Conservation (phyloP, 2,888 invertebrate species). For the Cremastinae sp. region DNA sequence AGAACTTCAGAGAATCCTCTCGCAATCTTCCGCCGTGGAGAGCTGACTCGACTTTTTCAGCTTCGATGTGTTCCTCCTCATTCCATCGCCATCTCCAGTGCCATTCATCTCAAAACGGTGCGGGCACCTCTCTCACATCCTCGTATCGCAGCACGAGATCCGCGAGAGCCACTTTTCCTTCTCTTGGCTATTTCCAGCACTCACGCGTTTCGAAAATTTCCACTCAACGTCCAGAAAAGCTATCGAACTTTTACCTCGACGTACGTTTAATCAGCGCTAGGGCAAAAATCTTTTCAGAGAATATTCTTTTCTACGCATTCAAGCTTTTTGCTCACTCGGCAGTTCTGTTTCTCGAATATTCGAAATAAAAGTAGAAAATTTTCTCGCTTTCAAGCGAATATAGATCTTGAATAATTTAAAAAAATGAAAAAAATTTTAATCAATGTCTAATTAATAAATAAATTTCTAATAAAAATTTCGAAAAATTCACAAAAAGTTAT, state of each 20-base stretch:
- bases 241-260: conserved; percentile 10
- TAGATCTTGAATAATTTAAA: too few relatives aligned
- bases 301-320: background rate
- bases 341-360: too few relatives aligned
- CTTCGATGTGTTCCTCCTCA: conserved; percentile 42
- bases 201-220: conserved; percentile 7
- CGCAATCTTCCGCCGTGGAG: conserved; percentile 61
- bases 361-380: too few relatives aligned
- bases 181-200: conserved; percentile 28
- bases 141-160: conserved; percentile 10
- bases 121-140: conserved; percentile 26
- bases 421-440: too few relatives aligned
- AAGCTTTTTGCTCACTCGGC: background rate
- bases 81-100: conserved; percentile 42
- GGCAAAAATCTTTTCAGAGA: background rate
- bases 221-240: conserved; percentile 7
- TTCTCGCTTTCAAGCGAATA: too few relatives aligned
- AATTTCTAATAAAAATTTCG: too few relatives aligned
- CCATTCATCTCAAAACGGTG: conserved; percentile 55
- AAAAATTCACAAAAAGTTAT: too few relatives aligned
- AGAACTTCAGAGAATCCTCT: conserved; percentile 55
- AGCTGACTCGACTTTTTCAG: conserved; percentile 66
- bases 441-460: too few relatives aligned
- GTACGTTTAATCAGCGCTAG: background rate
- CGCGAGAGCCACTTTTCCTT: conserved; percentile 11